Conservation (phyloP, 2,888 invertebrate genomes). For the Zaprionus lineosus region DNA sequence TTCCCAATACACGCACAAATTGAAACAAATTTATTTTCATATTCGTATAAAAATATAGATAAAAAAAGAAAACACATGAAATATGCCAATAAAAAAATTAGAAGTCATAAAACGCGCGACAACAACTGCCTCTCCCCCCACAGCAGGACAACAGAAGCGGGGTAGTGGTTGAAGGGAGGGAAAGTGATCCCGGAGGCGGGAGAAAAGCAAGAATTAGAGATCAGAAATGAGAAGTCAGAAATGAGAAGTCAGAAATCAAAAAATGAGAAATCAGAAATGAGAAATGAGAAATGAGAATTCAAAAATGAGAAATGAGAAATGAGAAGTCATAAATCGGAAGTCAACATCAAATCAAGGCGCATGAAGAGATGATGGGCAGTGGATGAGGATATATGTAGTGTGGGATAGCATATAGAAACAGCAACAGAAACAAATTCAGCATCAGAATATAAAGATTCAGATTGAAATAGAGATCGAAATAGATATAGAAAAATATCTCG, state of each 20-base stretch:
- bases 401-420: not conserved
- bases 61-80: conserved; percentile 16
- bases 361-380: conserved; percentile 3
- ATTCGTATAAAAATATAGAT: conserved; percentile 13
- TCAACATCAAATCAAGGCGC: conserved; percentile 39
- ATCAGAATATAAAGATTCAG: too few relatives aligned
- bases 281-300: conserved; percentile 43
- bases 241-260: too few relatives aligned
- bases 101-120: conserved; percentile 47
- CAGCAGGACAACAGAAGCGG: too few relatives aligned
- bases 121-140: conserved; percentile 10
- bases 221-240: too few relatives aligned
- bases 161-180: too few relatives aligned
- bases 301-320: conserved; percentile 46
- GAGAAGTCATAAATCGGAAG: conserved; percentile 33
- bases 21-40: not conserved
- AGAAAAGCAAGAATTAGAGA: too few relatives aligned
- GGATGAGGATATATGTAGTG: conserved; percentile 17
- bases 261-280: conserved; percentile 7
- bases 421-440: conserved; percentile 2
- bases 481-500: not conserved
- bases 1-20: conserved; percentile 4
- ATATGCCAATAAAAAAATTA: conserved; percentile 49
- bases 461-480: conserved; percentile 3
- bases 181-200: too few relatives aligned